Base-by-base conservation (phyloP, 2,113 vertebrate genomes). In the Antigone vipio region DNA sequence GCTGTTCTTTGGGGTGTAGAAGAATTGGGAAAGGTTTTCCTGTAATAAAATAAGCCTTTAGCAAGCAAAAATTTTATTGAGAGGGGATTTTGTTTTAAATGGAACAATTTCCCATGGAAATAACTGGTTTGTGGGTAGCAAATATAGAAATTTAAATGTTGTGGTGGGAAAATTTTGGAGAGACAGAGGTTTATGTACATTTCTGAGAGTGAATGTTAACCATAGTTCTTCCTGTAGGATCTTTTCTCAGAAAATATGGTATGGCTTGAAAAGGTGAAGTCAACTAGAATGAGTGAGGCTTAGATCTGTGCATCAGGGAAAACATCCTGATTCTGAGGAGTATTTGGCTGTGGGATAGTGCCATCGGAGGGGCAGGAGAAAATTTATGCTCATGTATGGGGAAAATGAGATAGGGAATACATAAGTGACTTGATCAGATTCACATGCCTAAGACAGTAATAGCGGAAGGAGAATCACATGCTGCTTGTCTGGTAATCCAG, bases 301-400 rank as follows among this genome's bases (percentile, higher is more conserved):
- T 42, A 52, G 14, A 15, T 47, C 1, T 58, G 2, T 0, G 0
- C 22, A 10, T 27, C 23, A 11, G 50, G 68, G 76, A 52, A 26
- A 63, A 13, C 12, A 19, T 72, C 47, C 30, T 1, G 1, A 12
- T 75, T 55, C 59, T 38, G 38, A 74, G 76, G 8, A 62, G 59
- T 21, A 3, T 81, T 59, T 55, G 66, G 27, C 62, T 38, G 16
- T 35, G 45, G 50, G 50, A 55, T 82, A 35, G 83, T 79, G 74
- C 88, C 13, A 0, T 2, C 50, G 67, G 53, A 89, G 69, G 32
- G 29, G 34, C 20, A 34, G 47, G 72, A 42, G 34, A 11, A 67
- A 55, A 19, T 32, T 88, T 69, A 0, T 88, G 85, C 85, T 94
- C 59, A 0, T 75, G 78, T 44, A 3, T 56, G 59, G 71, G 88